Evolutionary conservation across 2,888 invertebrate genomes (phyloP), one percentile per base, ranked within the genome.

Genomic region (Cyclophora punctaria): DNA sequence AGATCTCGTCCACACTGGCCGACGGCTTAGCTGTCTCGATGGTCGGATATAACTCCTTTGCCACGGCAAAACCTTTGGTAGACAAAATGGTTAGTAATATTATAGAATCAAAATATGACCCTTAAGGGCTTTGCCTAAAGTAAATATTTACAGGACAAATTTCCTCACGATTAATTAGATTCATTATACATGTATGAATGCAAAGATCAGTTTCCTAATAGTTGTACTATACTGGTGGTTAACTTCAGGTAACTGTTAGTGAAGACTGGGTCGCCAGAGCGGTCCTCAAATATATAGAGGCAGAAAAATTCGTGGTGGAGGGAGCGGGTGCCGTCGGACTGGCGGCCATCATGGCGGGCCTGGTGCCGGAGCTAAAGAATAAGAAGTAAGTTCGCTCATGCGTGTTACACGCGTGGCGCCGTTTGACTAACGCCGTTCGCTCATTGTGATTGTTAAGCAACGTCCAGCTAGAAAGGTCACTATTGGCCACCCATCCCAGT

Each of bases 271-370:
- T 96, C 50, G 95, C 96, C 2, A 90, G 95, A 54, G 93, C 95
- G 1, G 96, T 96, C 51, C 75, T 96, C 51, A 90, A 93, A 35
- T 80, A 96, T 50, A 93, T 95, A 4, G 96, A 96, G 73, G 90
- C 92, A 59, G 96, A 96, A 78, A 96, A 97, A 75, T 95, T 94
- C 63, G 96, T 97, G n/a, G 96, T 97, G 34, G 97, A 97, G 75
- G 97, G 97, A 0, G 97, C 96, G 1, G 97, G 97, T 0, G 97
- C 96, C 0, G 91, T 93, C 2, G 95, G 95, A 0, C 83, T 98
- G 6, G 97, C 96, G 0, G 97, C 96, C 35, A 92, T 97, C 66
- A 87, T 97, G 65, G 92, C 94, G 0, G 95, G 95, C 0, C 90
- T 93, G 48, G 83, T 96, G 44, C 93, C 95, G 4, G 96, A 97